phyloP scores from a whole-genome alignment of 2,888 invertebrate genomes.

The Anoplius nigerrimus region DNA sequence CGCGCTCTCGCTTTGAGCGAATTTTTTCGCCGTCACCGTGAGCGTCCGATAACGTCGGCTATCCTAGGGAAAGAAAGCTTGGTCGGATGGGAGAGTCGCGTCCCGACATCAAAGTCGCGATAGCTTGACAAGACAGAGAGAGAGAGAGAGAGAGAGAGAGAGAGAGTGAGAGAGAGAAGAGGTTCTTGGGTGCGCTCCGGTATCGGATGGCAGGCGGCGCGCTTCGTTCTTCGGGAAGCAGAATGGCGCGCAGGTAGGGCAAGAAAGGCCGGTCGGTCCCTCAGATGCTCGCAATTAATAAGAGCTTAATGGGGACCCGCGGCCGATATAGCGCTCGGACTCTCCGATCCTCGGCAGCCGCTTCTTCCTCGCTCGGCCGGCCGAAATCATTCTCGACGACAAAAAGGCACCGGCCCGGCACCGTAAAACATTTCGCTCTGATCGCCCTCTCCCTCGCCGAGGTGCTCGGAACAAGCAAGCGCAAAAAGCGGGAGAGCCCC shows the following conservation, averaged over 20 bases:
- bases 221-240: conserved; percentile 35
- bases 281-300: conserved; percentile 74
- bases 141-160: too few relatives aligned
- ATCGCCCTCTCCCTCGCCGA: conserved; percentile 41
- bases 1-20: too few relatives aligned
- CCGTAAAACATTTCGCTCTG: conserved; percentile 68
- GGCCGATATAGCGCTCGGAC: conserved; percentile 64
- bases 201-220: conserved; percentile 19
- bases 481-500: conserved; percentile 58
- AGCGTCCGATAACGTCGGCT: too few relatives aligned
- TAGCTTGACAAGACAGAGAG: conserved; percentile 26
- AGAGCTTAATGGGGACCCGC: conserved; percentile 72
- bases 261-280: conserved; percentile 71
- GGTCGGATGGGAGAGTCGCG: background rate
- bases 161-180: too few relatives aligned
- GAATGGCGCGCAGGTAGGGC: conserved; percentile 72
- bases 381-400: conserved; percentile 55
- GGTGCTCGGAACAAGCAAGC: conserved; percentile 58
- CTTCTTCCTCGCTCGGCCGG: conserved; percentile 46
- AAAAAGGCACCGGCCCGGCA: conserved; percentile 57
- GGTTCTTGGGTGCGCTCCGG: conserved; percentile 23
- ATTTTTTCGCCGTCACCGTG: too few relatives aligned
- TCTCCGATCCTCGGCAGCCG: conserved; percentile 33
- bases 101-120: conserved; percentile 43
- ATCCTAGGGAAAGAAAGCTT: too few relatives aligned